phyloP scores from a whole-genome alignment of 2,888 invertebrate genomes.

The Thecocarcelia acutangulata region DNA sequence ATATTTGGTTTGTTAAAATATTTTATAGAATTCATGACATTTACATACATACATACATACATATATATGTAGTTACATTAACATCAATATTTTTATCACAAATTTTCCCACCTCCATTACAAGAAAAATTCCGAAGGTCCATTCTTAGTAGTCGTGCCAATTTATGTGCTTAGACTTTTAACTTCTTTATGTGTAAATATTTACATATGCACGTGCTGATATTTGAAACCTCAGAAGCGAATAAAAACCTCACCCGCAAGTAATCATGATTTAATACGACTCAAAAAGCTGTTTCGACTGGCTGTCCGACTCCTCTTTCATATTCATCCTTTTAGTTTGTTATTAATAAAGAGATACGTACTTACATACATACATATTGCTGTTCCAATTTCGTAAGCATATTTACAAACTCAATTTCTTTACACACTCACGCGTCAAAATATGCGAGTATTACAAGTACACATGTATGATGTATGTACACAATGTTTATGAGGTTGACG shows the following conservation, averaged over 20 bases:
- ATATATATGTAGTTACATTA: too few relatives aligned
- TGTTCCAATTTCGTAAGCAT: conserved; percentile 47
- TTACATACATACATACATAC: too few relatives aligned
- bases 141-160: too few relatives aligned
- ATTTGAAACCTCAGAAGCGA: neutral
- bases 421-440: neutral
- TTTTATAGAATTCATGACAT: too few relatives aligned
- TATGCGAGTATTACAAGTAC: neutral
- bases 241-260: neutral
- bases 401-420: conserved; percentile 26
- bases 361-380: too few relatives aligned
- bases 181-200: neutral
- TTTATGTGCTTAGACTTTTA: neutral
- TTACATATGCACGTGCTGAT: neutral
- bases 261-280: conserved; percentile 29
- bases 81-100: too few relatives aligned
- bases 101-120: too few relatives aligned
- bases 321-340: conserved; percentile 23
- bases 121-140: too few relatives aligned
- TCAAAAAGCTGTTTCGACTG: conserved; percentile 17
- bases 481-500: too few relatives aligned
- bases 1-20: too few relatives aligned
- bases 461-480: too few relatives aligned
- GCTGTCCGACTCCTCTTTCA: neutral
- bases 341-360: conserved; percentile 34